A percentile compares a stretch with the other conserved stretches of the same genome.
Conservation (phyloP, 2,888 invertebrate species). For the Drosophila lacicola region DNA sequence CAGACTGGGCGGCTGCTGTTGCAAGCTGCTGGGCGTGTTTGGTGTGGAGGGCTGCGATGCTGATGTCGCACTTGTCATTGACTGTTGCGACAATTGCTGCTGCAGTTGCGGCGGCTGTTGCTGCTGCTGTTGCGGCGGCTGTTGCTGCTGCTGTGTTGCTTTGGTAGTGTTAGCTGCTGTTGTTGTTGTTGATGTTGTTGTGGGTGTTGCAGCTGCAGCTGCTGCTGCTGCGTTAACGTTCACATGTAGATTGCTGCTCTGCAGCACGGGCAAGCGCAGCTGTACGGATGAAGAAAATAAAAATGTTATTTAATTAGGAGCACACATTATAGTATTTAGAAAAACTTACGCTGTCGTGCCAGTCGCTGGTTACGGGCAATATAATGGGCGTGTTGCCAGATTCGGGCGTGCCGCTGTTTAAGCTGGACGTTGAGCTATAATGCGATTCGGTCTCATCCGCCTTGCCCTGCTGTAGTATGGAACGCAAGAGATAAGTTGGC, state of each 20-base stretch:
- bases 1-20: conserved; percentile 59
- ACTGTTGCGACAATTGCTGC: conserved; percentile 50
- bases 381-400: conserved; percentile 68
- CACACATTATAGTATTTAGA: background rate
- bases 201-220: conserved; percentile 48
- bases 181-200: conserved; percentile 54
- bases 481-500: background rate
- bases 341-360: conserved; percentile 83
- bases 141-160: conserved; percentile 71
- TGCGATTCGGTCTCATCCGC: conserved; percentile 86
- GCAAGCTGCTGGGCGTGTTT: conserved; percentile 79
- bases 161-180: conserved; percentile 63
- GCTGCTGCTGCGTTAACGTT: conserved; percentile 50
- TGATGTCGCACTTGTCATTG: conserved; percentile 46
- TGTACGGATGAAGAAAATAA: conserved; percentile 18
- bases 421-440: conserved; percentile 88
- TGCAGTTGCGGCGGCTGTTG: conserved; percentile 55
- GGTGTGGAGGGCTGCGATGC: conserved; percentile 68
- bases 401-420: conserved; percentile 87
- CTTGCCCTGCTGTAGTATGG: conserved; percentile 70
- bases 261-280: conserved; percentile 79
- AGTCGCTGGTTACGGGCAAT: conserved; percentile 76
- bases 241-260: conserved; percentile 74
- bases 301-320: too few species aligned
- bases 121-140: conserved; percentile 79